Conservation (phyloP, 2,113 vertebrate species). For the Corythaixoides concolor region DNA sequence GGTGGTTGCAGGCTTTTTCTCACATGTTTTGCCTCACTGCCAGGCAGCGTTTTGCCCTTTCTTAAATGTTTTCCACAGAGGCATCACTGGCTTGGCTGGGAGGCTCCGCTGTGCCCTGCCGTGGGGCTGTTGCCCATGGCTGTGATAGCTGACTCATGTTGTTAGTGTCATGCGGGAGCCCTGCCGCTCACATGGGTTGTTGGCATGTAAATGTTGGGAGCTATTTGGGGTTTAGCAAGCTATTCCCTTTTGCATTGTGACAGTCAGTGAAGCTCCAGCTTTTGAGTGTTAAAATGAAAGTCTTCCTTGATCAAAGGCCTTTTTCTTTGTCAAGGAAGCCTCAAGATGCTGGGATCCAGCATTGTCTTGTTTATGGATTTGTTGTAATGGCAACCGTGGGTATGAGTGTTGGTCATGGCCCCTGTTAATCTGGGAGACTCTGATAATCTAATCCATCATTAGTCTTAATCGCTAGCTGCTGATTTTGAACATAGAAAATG, state of each 20-base stretch:
- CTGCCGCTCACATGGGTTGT: fast-evolving
- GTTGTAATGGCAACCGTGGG: neutral
- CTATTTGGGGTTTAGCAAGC: neutral
- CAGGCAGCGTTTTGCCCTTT: neutral
- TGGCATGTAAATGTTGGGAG: neutral
- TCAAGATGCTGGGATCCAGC: neutral
- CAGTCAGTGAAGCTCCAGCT: neutral
- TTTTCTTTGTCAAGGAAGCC: neutral
- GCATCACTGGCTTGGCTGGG: too few species aligned
- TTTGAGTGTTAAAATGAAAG: neutral
- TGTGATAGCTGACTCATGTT: fast-evolving
- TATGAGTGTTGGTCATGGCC: neutral
- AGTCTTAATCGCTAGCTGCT: neutral
- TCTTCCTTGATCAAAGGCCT: neutral
- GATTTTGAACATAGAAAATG: neutral
- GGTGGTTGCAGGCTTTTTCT: neutral
- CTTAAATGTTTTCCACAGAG: neutral
- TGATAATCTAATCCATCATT: neutral
- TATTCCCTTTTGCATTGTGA: neutral
- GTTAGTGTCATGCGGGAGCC: too few species aligned
- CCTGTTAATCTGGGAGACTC: neutral
- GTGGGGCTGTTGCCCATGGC: too few species aligned
- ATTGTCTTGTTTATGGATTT: neutral
- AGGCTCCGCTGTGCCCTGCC: neutral
- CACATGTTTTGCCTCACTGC: neutral